phyloP scores from a whole-genome alignment of 2,888 invertebrate species.

The Hydraecia micacea region DNA sequence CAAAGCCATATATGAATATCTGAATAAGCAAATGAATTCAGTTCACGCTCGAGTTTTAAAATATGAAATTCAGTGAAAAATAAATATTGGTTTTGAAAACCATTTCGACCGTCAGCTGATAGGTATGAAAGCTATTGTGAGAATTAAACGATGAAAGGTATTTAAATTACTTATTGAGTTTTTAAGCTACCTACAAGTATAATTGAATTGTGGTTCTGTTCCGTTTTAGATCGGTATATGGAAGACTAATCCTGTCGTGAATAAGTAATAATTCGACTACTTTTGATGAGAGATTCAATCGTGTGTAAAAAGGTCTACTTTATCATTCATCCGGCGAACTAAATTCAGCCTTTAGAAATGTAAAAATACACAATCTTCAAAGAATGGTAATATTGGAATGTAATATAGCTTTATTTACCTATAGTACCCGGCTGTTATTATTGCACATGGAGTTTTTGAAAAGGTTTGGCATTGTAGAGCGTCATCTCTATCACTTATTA shows the following conservation, averaged over 20 bases:
- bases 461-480: background rate
- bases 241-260: conserved; percentile 16
- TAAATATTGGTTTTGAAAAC: conserved; percentile 52
- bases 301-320: conserved; percentile 26
- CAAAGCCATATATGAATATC: conserved; percentile 57
- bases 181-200: background rate
- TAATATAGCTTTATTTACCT: background rate
- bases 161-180: conserved; percentile 21
- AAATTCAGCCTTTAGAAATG: conserved; percentile 21
- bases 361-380: conserved; percentile 23
- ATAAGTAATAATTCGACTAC: conserved; percentile 33
- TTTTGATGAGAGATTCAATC: conserved; percentile 29
- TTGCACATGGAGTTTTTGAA: no score
- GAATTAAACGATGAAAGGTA: conserved; percentile 4
- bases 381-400: background rate
- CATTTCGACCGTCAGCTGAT: conserved; percentile 33
- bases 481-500: background rate
- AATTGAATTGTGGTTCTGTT: background rate
- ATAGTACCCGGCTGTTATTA: background rate
- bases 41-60: conserved; percentile 39
- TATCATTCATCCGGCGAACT: conserved; percentile 10
- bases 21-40: conserved; percentile 57
- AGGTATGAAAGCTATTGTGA: conserved; percentile 16
- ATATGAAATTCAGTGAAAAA: conserved; percentile 54
- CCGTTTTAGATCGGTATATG: background rate